Evolutionary conservation across 2,113 vertebrate species (phyloP).

Genomic region (Nettapus auritus): DNA sequence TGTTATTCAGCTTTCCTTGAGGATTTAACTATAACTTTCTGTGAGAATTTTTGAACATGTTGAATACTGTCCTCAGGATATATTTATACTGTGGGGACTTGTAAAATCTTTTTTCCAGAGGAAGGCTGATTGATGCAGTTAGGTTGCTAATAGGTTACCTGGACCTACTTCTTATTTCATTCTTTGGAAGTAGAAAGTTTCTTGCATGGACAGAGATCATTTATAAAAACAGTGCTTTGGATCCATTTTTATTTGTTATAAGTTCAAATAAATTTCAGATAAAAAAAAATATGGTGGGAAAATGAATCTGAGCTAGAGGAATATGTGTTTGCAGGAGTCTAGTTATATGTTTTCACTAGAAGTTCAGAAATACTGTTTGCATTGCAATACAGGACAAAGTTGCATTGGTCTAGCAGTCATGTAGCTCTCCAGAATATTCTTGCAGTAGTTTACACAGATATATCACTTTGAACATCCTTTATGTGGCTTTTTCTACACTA

Average conservation of each 20-base stretch:
- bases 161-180: not conserved
- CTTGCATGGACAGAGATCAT: not conserved
- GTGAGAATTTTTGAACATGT: not conserved
- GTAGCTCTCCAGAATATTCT: not conserved
- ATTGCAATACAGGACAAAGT: not conserved
- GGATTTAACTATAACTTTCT: not conserved
- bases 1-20: not conserved
- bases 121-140: not conserved
- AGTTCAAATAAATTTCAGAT: not conserved
- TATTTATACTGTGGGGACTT: not conserved
- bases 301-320: not conserved
- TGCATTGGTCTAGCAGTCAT: not conserved
- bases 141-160: not conserved
- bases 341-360: not conserved
- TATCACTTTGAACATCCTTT: not conserved
- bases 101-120: not conserved
- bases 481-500: not conserved
- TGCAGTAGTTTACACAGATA: not conserved
- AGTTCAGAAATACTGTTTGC: not conserved
- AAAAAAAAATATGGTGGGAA: not conserved
- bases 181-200: not conserved
- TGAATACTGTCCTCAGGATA: not conserved
- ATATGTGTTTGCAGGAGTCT: not conserved
- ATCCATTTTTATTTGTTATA: not conserved
- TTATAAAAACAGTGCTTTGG: not conserved